Percentiles rank a stretch among this genome's conserved stretches.
Evolutionary conservation across 2,888 invertebrate genomes (phyloP).

Genomic region (Cremastinae sp.): DNA sequence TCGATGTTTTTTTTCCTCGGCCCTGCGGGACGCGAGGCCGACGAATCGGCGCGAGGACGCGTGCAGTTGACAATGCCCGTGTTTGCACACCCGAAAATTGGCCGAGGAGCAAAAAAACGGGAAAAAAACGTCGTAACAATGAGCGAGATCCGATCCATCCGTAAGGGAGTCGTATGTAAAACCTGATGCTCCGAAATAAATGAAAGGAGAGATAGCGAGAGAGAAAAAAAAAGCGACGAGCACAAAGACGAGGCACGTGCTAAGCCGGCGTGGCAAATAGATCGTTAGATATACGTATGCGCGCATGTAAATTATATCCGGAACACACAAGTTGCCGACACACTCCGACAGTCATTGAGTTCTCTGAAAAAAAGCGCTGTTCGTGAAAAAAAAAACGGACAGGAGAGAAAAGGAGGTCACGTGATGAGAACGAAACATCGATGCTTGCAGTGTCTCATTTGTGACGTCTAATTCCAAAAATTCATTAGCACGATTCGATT

Average conservation of each 20-base stretch:
- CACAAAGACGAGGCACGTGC: conserved; percentile 51
- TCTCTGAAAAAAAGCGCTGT: no score
- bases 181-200: conserved; percentile 32
- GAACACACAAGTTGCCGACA: conserved; percentile 30
- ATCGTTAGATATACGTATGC: conserved; percentile 42
- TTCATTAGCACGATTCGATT: conserved; percentile 49
- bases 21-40: conserved; percentile 41
- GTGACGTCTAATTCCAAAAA: conserved; percentile 55
- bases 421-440: conserved; percentile 10
- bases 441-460: conserved; percentile 32
- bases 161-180: conserved; percentile 36
- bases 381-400: conserved; percentile 32
- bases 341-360: conserved; percentile 22
- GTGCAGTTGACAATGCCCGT: conserved; percentile 74
- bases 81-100: conserved; percentile 79
- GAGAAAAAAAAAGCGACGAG: conserved; percentile 43
- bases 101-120: conserved; percentile 69
- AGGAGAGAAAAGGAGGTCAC: conserved; percentile 58
- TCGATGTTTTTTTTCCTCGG: not conserved
- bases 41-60: conserved; percentile 69
- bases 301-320: conserved; percentile 57
- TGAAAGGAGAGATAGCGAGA: no score
- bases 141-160: conserved; percentile 56
- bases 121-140: conserved; percentile 52
- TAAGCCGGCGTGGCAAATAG: conserved; percentile 54